Evolutionary conservation across 2,888 invertebrate species (phyloP).

Genomic region (Pachliopta kotzebuea): DNA sequence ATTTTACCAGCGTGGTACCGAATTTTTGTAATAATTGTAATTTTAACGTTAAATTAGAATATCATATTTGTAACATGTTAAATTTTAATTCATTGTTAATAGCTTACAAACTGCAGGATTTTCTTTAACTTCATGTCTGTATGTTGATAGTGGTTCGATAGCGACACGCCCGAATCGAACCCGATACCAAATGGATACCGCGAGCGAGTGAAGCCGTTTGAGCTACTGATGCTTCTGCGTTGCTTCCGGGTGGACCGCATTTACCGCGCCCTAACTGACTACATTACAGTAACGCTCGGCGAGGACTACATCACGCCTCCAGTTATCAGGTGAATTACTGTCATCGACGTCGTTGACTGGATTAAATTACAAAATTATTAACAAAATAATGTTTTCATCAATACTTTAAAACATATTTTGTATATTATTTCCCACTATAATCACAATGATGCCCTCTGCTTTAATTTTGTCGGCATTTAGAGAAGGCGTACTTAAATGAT

Average conservation of each 20-base stretch:
- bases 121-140: not conserved
- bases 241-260: constrained; percentile 95
- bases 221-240: constrained; percentile 90
- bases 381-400: too few species aligned
- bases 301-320: constrained; percentile 95
- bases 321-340: constrained; percentile 79
- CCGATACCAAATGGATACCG: constrained; percentile 87
- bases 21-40: too few species aligned
- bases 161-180: constrained; percentile 88
- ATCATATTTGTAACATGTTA: too few species aligned
- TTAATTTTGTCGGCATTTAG: too few species aligned
- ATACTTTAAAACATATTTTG: too few species aligned
- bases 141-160: constrained; percentile 91
- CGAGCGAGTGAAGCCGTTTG: constrained; percentile 82
- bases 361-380: too few species aligned
- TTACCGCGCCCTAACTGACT: constrained; percentile 91
- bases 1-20: not conserved
- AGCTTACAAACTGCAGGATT: not conserved
- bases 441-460: too few species aligned
- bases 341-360: not conserved
- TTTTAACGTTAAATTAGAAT: too few species aligned
- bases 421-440: too few species aligned
- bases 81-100: too few species aligned
- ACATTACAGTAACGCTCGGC: constrained; percentile 90
- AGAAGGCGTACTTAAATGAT: too few species aligned